These are phyloP conservation scores for Phrynocephalus versicolor DNA, from an alignment of 2,113 vertebrate species.

Conservation along the genomic window DNA sequence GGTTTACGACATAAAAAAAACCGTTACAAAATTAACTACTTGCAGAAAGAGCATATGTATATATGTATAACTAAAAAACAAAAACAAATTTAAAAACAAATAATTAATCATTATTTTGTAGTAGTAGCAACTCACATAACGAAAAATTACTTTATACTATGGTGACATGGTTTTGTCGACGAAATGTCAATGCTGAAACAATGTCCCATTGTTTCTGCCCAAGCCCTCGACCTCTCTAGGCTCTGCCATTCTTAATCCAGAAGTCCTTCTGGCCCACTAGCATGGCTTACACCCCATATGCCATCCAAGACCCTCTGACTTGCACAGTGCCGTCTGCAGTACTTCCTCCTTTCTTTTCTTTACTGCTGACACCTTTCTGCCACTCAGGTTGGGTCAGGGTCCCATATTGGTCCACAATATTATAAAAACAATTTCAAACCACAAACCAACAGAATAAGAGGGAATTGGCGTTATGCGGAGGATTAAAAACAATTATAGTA, in stretches of 20 bases:
- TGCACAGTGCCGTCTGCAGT: neutral
- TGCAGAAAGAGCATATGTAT: too few species aligned
- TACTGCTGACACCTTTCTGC: neutral
- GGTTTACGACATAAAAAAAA: too few species aligned
- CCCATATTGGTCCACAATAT: neutral
- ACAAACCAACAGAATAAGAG: neutral
- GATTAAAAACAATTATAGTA: neutral
- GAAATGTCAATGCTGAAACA: neutral
- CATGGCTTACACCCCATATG: neutral
- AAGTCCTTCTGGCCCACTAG: neutral
- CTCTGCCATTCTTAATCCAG: neutral
- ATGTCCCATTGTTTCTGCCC: neutral
- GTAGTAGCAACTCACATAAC: too few species aligned
- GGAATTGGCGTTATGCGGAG: neutral
- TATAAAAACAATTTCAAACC: neutral
- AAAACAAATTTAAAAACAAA: too few species aligned
- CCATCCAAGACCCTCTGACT: neutral
- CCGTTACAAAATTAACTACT: too few species aligned
- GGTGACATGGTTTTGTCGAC: too few species aligned
- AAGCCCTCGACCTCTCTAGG: too few species aligned
- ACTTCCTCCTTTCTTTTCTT: neutral
- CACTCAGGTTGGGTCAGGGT: neutral
- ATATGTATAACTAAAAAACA: too few species aligned
- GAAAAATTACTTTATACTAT: too few species aligned
- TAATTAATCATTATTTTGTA: too few species aligned